Conservation (phyloP, 1,140 invertebrate species). For the Drosophila yakuba region DNA sequence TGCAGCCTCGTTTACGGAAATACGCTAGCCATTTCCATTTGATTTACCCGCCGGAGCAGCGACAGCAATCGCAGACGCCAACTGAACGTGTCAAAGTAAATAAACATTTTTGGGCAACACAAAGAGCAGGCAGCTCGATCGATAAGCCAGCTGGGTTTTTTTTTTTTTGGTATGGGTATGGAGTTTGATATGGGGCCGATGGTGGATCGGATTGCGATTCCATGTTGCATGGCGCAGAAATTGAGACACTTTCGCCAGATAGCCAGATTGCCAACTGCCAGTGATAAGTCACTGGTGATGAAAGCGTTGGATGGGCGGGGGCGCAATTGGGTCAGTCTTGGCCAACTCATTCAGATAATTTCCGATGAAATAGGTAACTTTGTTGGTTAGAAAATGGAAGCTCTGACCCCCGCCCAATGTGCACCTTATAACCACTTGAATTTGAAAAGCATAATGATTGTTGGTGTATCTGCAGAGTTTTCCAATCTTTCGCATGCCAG, state of each 20-base stretch:
- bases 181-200: background rate
- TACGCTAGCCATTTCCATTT: constrained; percentile 49
- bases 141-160: constrained; percentile 17
- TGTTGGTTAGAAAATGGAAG: too few species aligned
- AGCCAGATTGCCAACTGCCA: constrained; percentile 4
- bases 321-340: constrained; percentile 13
- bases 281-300: constrained; percentile 3
- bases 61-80: constrained; percentile 13
- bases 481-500: too few species aligned
- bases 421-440: too few species aligned
- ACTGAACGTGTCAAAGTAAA: constrained; percentile 65
- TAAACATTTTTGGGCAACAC: constrained; percentile 52
- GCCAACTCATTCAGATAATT: background rate
- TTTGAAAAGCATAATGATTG: too few species aligned
- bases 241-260: constrained; percentile 5
- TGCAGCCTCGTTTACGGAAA: constrained; percentile 46
- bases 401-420: too few species aligned
- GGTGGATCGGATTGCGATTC: background rate
- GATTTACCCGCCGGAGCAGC: constrained; percentile 41
- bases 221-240: constrained; percentile 5
- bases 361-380: background rate
- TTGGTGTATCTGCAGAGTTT: too few species aligned
- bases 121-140: constrained; percentile 30
- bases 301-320: background rate
- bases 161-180: background rate